Conservation (phyloP, 2,113 vertebrate species). For the Amblyopsis rosae region DNA sequence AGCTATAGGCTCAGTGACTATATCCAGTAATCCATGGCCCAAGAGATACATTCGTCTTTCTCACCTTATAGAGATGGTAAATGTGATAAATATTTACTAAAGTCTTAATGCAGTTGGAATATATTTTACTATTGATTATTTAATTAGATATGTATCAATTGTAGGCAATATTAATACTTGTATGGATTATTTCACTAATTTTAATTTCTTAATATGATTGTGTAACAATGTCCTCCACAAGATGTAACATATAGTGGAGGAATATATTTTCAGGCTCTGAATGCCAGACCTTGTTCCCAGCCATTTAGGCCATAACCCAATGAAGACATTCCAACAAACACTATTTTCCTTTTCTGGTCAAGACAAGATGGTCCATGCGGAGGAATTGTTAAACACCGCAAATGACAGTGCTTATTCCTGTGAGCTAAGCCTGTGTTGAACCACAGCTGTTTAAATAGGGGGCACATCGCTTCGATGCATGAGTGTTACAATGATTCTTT, state of each 20-base stretch:
- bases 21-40: not conserved
- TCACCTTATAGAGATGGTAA: not conserved
- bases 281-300: not conserved
- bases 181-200: slow-evolving; percentile 16
- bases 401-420: slow-evolving; percentile 28
- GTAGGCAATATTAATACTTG: slow-evolving; percentile 4
- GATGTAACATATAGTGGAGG: not conserved
- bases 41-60: slow-evolving; percentile 15
- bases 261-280: not conserved
- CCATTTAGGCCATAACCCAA: not conserved
- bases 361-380: slow-evolving; percentile 25
- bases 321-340: not conserved
- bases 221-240: not conserved
- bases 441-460: slow-evolving; percentile 67
- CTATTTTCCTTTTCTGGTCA: slow-evolving; percentile 9
- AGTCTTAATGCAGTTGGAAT: not conserved
- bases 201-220: slow-evolving; percentile 1
- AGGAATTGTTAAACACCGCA: slow-evolving; percentile 33
- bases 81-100: not conserved
- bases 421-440: slow-evolving; percentile 36
- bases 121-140: not conserved
- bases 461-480: slow-evolving; percentile 22
- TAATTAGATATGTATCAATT: not conserved
- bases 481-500: slow-evolving; percentile 33
- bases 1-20: no score